A percentile compares a stretch with the other conserved stretches of the same genome.
Evolutionary conservation across 2,888 invertebrate species (phyloP).

Genomic region (Philereme vetulata): DNA sequence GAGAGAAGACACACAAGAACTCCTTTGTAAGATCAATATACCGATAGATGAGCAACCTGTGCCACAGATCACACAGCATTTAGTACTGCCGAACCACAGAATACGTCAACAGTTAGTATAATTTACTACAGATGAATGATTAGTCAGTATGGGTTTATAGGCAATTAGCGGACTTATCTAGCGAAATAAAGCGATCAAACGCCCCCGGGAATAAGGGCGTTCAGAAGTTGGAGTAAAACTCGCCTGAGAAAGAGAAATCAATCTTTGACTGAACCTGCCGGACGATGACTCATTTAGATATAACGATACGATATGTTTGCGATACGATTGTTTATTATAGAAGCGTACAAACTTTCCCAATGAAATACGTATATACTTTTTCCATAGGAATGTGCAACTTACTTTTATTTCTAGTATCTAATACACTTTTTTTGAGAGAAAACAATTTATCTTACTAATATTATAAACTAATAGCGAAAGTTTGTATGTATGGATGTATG

Average conservation of each 20-base stretch:
- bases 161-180: slow-evolving; percentile 79
- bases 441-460: too few relatives aligned
- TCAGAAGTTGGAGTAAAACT: slow-evolving; percentile 55
- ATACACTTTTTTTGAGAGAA: too few relatives aligned
- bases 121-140: not conserved
- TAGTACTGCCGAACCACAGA: slow-evolving; percentile 8
- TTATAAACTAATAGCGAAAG: too few relatives aligned
- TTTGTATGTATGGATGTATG: too few relatives aligned
- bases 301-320: slow-evolving; percentile 46
- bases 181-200: slow-evolving; percentile 73
- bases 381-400: too few relatives aligned
- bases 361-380: too few relatives aligned
- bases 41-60: slow-evolving; percentile 71
- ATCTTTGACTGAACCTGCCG: slow-evolving; percentile 69
- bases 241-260: slow-evolving; percentile 73
- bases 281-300: slow-evolving; percentile 44
- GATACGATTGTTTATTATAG: not conserved
- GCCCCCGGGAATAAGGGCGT: slow-evolving; percentile 34
- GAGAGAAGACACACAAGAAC: slow-evolving; percentile 77
- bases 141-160: slow-evolving; percentile 50
- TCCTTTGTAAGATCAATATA: slow-evolving; percentile 69
- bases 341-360: too few relatives aligned
- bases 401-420: too few relatives aligned
- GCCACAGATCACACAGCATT: slow-evolving; percentile 15
- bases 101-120: slow-evolving; percentile 11